These are phyloP conservation scores for Thysanoteuthis rhombus DNA, from an alignment of 2,888 invertebrate genomes.

Conservation along the genomic window DNA sequence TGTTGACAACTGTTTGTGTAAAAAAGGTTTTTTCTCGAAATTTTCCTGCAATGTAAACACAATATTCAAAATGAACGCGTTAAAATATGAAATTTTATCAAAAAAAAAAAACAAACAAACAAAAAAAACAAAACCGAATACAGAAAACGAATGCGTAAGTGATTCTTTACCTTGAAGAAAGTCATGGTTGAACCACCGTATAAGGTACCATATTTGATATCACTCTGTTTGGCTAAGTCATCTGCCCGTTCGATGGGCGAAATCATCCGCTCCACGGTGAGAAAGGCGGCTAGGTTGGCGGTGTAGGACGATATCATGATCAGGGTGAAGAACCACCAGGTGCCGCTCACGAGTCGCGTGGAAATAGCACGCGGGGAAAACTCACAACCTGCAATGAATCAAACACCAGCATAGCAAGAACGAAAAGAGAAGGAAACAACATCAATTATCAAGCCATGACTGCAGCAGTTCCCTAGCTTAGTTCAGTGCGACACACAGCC, in stretches of 20 bases:
- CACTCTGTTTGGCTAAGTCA: conserved; percentile 93
- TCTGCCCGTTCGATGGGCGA: conserved; percentile 91
- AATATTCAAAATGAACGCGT: no score
- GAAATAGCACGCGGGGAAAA: conserved; percentile 51
- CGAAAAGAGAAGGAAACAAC: neutral
- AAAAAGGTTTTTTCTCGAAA: no score
- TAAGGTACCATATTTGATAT: conserved; percentile 96
- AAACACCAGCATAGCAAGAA: neutral
- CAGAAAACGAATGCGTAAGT: no score
- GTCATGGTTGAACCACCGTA: conserved; percentile 91
- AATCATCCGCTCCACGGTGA: conserved; percentile 67
- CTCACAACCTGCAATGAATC: conserved; percentile 19
- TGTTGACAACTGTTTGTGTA: no score
- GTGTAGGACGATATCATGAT: conserved; percentile 69
- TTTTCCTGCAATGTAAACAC: no score
- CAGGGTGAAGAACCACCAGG: conserved; percentile 69
- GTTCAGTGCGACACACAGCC: no score
- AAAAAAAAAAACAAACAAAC: no score
- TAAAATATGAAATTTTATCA: no score
- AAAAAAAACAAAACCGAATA: no score
- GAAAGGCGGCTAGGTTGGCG: conserved; percentile 68
- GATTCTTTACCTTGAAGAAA: conserved; percentile 84
- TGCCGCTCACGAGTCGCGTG: conserved; percentile 68
- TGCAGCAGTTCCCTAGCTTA: no score
- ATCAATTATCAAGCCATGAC: neutral